phyloP scores from a whole-genome alignment of 1,140 invertebrate genomes.

The Oryctes rhinoceros region DNA sequence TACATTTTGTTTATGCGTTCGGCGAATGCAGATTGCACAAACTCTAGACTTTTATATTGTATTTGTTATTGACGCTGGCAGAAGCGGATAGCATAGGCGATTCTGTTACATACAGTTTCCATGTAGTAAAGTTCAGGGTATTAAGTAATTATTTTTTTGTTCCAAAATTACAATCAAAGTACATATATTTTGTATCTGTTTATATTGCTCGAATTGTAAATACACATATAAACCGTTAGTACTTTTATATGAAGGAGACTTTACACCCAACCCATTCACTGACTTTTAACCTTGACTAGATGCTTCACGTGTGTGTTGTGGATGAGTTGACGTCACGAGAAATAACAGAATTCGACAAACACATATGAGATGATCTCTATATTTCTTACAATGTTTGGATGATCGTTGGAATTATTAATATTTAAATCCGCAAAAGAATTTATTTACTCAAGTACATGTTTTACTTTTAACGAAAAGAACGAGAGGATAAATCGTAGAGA shows the following conservation, averaged over 20 bases:
- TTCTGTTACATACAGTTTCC: background rate
- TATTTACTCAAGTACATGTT: no score
- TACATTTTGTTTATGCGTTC: background rate
- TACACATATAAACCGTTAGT: background rate
- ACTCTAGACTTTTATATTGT: background rate
- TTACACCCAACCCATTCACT: conserved; percentile 21
- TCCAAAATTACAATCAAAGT: conserved; percentile 22
- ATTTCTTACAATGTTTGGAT: no score
- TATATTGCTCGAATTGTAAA: background rate
- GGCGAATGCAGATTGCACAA: background rate
- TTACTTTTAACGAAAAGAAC: no score
- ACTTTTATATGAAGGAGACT: background rate
- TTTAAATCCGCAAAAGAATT: no score
- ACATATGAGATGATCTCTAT: background rate
- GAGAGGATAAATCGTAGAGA: no score
- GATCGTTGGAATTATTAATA: no score
- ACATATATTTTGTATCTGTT: background rate
- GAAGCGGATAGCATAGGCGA: no score
- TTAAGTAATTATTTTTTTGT: background rate
- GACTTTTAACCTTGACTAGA: conserved; percentile 27
- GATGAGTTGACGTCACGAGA: background rate
- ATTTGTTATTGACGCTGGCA: background rate
- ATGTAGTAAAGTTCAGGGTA: background rate
- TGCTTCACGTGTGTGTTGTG: background rate
- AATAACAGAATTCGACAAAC: background rate